Percentiles rank a stretch among this genome's conserved stretches.
These are phyloP conservation scores for Simalia tracyae DNA, from an alignment of 2,797 vertebrate species.

Conservation along the genomic window DNA sequence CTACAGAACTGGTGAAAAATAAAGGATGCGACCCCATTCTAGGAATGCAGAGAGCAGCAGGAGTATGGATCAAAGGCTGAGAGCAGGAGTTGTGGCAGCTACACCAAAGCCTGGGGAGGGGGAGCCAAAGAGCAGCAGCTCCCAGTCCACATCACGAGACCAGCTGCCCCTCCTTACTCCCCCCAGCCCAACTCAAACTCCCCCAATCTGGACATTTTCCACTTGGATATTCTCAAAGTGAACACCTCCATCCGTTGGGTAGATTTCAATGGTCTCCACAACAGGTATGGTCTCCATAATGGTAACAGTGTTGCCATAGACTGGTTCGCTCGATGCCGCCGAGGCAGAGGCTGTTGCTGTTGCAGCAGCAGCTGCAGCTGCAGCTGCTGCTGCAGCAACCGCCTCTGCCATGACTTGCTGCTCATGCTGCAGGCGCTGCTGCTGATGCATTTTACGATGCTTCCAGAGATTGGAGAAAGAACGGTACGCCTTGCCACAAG, in stretches of 20 bases:
- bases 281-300: constrained; percentile 69
- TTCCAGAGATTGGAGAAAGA: constrained; percentile 81
- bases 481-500: constrained; percentile 80
- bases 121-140: constrained; percentile 15
- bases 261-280: constrained; percentile 74
- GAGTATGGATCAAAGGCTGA: not conserved
- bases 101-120: constrained; percentile 2
- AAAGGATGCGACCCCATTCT: not conserved
- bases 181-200: constrained; percentile 37
- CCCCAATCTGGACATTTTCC: constrained; percentile 53
- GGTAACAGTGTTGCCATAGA: constrained; percentile 50
- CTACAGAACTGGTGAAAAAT: not conserved
- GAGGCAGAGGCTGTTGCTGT: not conserved
- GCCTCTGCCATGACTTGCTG: constrained; percentile 34
- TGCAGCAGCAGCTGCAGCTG: accelerated
- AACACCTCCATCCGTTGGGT: constrained; percentile 59
- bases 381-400: not conserved
- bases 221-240: constrained; percentile 55
- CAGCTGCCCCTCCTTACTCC: not conserved
- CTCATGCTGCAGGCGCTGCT: constrained; percentile 50
- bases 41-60: not conserved
- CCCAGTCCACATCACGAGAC: not conserved
- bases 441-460: constrained; percentile 72
- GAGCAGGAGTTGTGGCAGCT: not conserved
- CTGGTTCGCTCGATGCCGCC: constrained; percentile 5